Evolutionary conservation across 1,140 invertebrate species (phyloP).

Genomic region (Limonius californicus): DNA sequence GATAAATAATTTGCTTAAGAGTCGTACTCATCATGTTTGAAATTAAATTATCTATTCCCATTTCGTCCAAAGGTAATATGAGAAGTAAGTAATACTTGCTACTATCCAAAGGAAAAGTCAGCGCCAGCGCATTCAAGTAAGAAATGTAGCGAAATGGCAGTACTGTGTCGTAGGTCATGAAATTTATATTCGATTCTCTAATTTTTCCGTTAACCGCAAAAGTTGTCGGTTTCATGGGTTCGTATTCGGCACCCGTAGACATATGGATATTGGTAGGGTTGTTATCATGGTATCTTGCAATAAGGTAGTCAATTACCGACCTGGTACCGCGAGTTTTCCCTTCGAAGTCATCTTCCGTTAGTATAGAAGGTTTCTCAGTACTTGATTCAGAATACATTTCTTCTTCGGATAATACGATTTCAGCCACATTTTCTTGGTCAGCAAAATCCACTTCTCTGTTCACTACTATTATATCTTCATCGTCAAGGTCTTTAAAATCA

Average conservation of each 20-base stretch:
- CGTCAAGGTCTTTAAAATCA: too few species aligned
- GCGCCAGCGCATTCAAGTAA: slow-evolving; percentile 62
- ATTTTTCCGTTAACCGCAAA: slow-evolving; percentile 42
- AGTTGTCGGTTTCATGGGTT: not conserved
- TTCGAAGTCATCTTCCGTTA: not conserved
- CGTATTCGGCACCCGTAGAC: not conserved
- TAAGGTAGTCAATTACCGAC: slow-evolving; percentile 38
- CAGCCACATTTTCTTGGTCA: too few species aligned
- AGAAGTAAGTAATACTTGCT: slow-evolving; percentile 61
- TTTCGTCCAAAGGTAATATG: slow-evolving; percentile 53
- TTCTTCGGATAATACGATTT: too few species aligned
- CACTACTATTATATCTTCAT: too few species aligned
- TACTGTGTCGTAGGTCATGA: slow-evolving; percentile 68
- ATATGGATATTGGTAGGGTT: not conserved
- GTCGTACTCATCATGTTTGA: slow-evolving; percentile 49
- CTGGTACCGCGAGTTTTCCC: slow-evolving; percentile 26
- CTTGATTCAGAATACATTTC: not conserved
- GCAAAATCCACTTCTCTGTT: too few species aligned
- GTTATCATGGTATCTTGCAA: slow-evolving; percentile 23
- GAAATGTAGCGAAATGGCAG: slow-evolving; percentile 71
- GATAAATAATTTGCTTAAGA: slow-evolving; percentile 61
- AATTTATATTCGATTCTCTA: slow-evolving; percentile 42
- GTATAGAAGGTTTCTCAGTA: not conserved
- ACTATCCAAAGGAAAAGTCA: slow-evolving; percentile 72
- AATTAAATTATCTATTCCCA: slow-evolving; percentile 45